These are phyloP conservation scores for Calosoma granatense DNA, from an alignment of 1,140 invertebrate genomes.

Conservation along the genomic window DNA sequence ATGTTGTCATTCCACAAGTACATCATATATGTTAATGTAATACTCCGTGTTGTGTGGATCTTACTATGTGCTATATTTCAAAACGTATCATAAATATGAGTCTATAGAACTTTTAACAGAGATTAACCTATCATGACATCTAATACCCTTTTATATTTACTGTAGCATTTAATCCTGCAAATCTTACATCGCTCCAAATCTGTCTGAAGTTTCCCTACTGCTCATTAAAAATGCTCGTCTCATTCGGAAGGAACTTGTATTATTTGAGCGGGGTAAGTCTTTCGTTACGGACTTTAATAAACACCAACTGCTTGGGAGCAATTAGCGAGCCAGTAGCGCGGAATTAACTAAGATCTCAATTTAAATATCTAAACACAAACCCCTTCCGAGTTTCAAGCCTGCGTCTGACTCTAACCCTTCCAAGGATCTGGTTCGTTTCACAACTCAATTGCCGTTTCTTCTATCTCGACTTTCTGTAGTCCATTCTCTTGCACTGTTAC, in stretches of 20 bases:
- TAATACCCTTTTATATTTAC: too few species aligned
- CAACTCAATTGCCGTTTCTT: constrained; percentile 7
- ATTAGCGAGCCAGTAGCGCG: constrained; percentile 7
- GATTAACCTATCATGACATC: too few species aligned
- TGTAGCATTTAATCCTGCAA: too few species aligned
- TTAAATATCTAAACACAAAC: constrained; percentile 5
- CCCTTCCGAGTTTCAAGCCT: neutral
- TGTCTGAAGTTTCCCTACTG: too few species aligned
- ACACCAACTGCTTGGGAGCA: constrained; percentile 5
- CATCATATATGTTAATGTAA: too few species aligned
- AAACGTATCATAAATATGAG: too few species aligned
- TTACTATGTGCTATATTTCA: too few species aligned
- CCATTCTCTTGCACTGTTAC: neutral
- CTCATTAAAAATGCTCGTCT: neutral
- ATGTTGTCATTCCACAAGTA: too few species aligned
- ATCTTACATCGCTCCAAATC: too few species aligned
- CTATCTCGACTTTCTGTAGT: neutral
- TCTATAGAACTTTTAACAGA: too few species aligned
- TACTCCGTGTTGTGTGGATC: too few species aligned
- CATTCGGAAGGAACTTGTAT: neutral
- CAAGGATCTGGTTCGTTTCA: neutral
- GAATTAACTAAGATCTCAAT: constrained; percentile 9
- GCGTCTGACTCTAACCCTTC: neutral
- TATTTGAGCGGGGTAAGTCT: neutral
- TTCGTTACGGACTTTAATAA: neutral